Percentiles rank a stretch among this genome's conserved stretches.
Evolutionary conservation across 1,140 invertebrate genomes (phyloP).

Genomic region (Drosophila lacertosa): DNA sequence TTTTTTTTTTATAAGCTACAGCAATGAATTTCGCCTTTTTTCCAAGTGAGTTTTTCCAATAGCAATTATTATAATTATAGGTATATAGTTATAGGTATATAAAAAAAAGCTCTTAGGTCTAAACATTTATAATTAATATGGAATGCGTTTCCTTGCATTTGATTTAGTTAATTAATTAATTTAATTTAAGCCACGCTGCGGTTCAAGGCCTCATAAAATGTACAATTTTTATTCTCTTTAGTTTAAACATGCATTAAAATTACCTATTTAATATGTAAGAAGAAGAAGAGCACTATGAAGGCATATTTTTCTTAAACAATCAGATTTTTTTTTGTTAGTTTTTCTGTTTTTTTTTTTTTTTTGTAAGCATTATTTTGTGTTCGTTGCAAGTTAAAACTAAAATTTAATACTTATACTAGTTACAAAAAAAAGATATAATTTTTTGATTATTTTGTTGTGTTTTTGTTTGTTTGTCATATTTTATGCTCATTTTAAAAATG

Average conservation of each 20-base stretch:
- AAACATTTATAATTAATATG: conserved; percentile 30
- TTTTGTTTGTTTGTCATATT: too few relatives aligned
- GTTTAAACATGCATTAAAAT: conserved; percentile 8
- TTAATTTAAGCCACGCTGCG: conserved; percentile 72
- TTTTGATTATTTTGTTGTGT: conserved; percentile 44
- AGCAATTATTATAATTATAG: conserved; percentile 19
- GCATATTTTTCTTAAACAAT: conserved; percentile 39
- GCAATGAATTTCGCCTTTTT: conserved; percentile 44
- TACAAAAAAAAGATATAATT: neutral
- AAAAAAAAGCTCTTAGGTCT: conserved; percentile 31
- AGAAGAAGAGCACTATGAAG: conserved; percentile 48
- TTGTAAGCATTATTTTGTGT: neutral
- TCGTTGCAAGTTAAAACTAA: conserved; percentile 4
- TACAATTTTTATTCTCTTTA: conserved; percentile 41
- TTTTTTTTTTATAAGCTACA: conserved; percentile 39
- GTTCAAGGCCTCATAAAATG: conserved; percentile 72
- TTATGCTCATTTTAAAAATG: neutral
- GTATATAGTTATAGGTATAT: conserved; percentile 17
- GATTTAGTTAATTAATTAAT: conserved; percentile 10
- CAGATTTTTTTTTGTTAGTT: conserved; percentile 3
- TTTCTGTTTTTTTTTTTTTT: conserved; percentile 3
- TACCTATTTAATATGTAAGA: conserved; percentile 17
- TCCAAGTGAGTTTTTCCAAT: conserved; percentile 47
- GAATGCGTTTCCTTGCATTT: conserved; percentile 35
- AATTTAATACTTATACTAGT: neutral